Evolutionary conservation across 2,113 vertebrate genomes (phyloP).

Genomic region (Pelecanus crispus): DNA sequence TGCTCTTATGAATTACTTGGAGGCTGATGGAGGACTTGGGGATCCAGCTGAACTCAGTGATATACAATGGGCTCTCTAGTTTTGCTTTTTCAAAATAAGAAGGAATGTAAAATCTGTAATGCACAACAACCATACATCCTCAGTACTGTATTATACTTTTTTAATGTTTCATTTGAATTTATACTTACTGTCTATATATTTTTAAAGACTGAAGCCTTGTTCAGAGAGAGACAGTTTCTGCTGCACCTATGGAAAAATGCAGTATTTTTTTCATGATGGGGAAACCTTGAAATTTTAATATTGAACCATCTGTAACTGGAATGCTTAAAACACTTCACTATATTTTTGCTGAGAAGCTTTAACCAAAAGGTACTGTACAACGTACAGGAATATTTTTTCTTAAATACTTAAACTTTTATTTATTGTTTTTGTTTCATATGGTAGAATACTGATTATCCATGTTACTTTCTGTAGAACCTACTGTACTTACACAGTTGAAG

Average conservation of each 20-base stretch:
- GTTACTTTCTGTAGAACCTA: background rate
- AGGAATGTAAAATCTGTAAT: background rate
- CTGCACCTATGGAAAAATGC: conserved; percentile 40
- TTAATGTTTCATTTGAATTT: conserved; percentile 7
- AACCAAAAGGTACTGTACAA: conserved; percentile 42
- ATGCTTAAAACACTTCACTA: conserved; percentile 13
- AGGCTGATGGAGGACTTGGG: conserved; percentile 85
- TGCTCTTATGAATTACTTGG: conserved; percentile 90
- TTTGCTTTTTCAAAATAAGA: background rate
- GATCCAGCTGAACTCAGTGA: conserved; percentile 83
- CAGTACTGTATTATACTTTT: conserved; percentile 54
- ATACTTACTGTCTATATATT: background rate
- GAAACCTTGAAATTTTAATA: conserved; percentile 39
- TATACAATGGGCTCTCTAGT: conserved; percentile 87
- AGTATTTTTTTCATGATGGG: conserved; percentile 36
- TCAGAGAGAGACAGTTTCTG: conserved; percentile 10
- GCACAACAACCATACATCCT: conserved; percentile 41
- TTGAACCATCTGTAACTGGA: conserved; percentile 9
- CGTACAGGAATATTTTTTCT: conserved; percentile 41
- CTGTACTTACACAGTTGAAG: background rate
- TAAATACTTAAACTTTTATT: conserved; percentile 44
- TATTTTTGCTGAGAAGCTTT: conserved; percentile 67
- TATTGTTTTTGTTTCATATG: conserved; percentile 41
- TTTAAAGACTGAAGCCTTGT: conserved; percentile 44
- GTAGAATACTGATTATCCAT: background rate